Conservation (phyloP, 2,888 invertebrate genomes). For the Ceriagrion tenellum region DNA sequence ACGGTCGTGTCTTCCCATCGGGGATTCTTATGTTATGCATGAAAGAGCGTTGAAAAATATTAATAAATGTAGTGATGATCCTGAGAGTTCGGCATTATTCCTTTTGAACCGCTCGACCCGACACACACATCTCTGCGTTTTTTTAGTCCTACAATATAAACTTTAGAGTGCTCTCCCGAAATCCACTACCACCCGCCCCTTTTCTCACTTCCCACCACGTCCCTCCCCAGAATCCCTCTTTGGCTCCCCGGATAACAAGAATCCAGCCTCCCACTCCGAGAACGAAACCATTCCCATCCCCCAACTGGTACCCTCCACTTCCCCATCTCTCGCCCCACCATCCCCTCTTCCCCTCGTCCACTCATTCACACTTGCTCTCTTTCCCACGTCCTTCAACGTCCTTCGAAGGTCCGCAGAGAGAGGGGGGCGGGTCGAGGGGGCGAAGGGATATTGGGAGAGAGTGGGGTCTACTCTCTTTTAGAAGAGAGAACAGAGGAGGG, state of each 20-base stretch:
- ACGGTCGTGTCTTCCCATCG: too few species aligned
- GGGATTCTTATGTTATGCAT: too few species aligned
- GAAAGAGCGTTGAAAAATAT: too few species aligned
- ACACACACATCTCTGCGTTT: too few species aligned
- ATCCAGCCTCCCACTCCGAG: too few species aligned
- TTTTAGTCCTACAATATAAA: too few species aligned
- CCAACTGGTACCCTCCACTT: neutral
- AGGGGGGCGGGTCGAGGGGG: neutral
- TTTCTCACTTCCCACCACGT: neutral
- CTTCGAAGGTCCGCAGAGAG: neutral
- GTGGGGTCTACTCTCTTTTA: neutral
- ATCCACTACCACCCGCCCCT: neutral
- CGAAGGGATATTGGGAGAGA: neutral
- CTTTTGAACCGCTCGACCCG: too few species aligned
- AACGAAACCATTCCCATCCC: too few species aligned
- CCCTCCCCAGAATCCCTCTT: neutral
- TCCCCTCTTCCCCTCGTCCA: neutral
- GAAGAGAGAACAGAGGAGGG: neutral
- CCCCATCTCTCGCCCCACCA: neutral
- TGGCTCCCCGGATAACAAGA: too few species aligned
- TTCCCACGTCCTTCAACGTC: slow-evolving; percentile 45
- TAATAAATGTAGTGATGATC: too few species aligned
- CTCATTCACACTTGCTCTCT: neutral
- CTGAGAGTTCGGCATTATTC: too few species aligned
- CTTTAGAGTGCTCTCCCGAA: neutral